These are phyloP conservation scores for Heliconius erato DNA, from an alignment of 2,888 invertebrate species.

Conservation along the genomic window DNA sequence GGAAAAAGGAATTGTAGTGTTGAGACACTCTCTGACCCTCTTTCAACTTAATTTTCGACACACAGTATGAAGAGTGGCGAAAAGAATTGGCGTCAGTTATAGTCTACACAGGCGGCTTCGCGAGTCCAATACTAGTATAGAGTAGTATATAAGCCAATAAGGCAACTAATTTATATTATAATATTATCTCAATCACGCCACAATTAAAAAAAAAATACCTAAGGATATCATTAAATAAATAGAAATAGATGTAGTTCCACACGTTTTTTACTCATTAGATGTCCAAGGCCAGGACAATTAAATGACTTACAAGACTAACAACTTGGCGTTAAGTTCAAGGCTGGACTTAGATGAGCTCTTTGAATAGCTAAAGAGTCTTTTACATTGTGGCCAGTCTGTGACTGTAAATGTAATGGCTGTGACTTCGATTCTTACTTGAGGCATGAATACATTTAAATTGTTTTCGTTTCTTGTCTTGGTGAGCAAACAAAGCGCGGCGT, in stretches of 20 bases:
- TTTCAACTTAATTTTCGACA: too few species aligned
- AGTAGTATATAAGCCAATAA: background rate
- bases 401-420: too few species aligned
- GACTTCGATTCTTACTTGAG: too few species aligned
- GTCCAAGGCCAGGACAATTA: slow-evolving; percentile 22
- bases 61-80: too few species aligned
- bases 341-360: slow-evolving; percentile 17
- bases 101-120: too few species aligned
- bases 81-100: too few species aligned
- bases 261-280: slow-evolving; percentile 30
- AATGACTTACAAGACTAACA: slow-evolving; percentile 12
- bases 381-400: background rate
- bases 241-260: slow-evolving; percentile 19
- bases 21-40: too few species aligned
- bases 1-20: too few species aligned
- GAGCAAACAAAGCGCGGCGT: background rate
- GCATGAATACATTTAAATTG: background rate
- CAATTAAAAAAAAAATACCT: background rate
- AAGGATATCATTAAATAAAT: slow-evolving; percentile 13
- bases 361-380: slow-evolving; percentile 8
- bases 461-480: background rate
- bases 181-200: background rate
- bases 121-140: too few species aligned
- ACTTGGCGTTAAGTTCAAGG: slow-evolving; percentile 29
- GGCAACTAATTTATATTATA: background rate